These are phyloP conservation scores for Trypoxylus dichotomus DNA, from an alignment of 1,140 invertebrate species.

Conservation along the genomic window DNA sequence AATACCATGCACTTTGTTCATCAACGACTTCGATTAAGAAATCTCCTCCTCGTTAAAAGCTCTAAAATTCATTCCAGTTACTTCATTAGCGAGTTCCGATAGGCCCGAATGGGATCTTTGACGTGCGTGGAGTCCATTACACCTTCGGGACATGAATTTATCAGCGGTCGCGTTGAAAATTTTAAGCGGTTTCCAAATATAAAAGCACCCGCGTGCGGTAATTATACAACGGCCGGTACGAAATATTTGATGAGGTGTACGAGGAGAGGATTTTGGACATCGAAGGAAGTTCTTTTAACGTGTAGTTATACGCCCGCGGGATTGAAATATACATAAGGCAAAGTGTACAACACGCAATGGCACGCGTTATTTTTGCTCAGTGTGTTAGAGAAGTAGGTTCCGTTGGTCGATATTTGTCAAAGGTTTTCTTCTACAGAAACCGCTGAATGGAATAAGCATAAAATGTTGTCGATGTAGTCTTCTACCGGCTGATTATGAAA, in stretches of 20 bases:
- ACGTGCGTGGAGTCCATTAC: no score
- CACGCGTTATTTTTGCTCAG: slow-evolving; percentile 29
- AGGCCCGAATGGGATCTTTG: no score
- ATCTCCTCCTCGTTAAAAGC: no score
- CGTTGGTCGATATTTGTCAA: neutral
- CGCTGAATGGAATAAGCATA: no score
- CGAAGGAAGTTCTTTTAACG: neutral
- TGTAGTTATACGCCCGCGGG: neutral
- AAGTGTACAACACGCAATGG: neutral
- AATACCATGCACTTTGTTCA: no score
- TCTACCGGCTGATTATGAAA: no score
- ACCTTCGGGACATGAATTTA: neutral
- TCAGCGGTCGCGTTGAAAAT: neutral
- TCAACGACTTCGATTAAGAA: no score
- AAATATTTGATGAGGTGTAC: neutral
- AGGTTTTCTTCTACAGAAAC: no score
- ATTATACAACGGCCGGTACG: neutral
- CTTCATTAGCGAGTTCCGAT: no score
- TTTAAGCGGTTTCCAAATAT: neutral
- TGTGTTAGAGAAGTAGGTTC: no score
- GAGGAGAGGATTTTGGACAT: neutral
- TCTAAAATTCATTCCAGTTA: no score
- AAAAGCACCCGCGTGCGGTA: neutral
- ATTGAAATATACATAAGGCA: neutral
- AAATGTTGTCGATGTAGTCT: no score